Percentiles rank a stretch among this genome's conserved stretches.
Conservation (phyloP, 2,888 invertebrate species). For the Morinoia aosen region DNA sequence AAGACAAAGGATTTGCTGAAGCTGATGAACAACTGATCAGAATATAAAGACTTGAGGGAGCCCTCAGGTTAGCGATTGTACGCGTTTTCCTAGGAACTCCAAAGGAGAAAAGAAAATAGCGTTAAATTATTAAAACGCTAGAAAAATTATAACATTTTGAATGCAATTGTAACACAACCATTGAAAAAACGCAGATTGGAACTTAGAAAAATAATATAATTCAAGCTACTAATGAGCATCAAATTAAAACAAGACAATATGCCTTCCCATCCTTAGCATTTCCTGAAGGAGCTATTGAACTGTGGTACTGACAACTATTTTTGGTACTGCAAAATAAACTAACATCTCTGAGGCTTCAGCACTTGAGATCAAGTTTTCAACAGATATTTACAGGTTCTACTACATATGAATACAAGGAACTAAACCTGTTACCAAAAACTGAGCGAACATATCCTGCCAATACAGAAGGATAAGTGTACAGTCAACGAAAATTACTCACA, state of each 20-base stretch:
- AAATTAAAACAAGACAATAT: background rate
- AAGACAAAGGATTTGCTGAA: background rate
- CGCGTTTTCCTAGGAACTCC: background rate
- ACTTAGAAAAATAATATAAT: background rate
- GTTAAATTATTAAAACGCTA: background rate
- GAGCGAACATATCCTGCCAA: too few relatives aligned
- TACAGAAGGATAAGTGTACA: too few relatives aligned
- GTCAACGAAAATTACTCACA: too few relatives aligned
- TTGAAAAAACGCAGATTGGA: too few relatives aligned
- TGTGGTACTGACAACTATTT: background rate
- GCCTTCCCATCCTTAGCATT: background rate
- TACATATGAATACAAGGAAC: too few relatives aligned
- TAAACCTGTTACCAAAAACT: too few relatives aligned
- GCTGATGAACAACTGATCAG: background rate
- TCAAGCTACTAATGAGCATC: too few relatives aligned
- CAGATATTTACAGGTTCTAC: too few relatives aligned
- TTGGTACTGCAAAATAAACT: too few relatives aligned
- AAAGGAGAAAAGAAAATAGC: background rate
- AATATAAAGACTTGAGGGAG: background rate
- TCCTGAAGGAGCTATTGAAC: background rate
- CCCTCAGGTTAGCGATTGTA: background rate
- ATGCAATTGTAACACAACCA: too few relatives aligned
- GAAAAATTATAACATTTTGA: background rate
- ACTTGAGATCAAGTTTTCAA: too few relatives aligned
- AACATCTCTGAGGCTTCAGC: too few relatives aligned